A percentile compares a stretch with the other conserved stretches of the same genome.
phyloP scores from a whole-genome alignment of 2,113 vertebrate species.

The Rostratula benghalensis region DNA sequence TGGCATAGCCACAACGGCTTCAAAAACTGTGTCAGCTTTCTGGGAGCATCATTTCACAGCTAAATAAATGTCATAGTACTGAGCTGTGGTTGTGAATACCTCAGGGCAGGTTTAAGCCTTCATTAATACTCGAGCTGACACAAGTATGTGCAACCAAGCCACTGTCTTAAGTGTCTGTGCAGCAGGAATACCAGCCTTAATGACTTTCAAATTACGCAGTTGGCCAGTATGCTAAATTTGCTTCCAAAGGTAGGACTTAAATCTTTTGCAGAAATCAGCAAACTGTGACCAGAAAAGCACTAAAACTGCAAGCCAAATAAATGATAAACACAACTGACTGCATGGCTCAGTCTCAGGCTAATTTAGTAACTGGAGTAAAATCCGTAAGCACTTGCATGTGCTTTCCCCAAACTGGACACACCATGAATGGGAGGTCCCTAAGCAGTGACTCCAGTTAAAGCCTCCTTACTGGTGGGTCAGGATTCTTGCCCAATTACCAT shows the following conservation, averaged over 20 bases:
- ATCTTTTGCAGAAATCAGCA: neutral
- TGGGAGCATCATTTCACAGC: conserved; percentile 15
- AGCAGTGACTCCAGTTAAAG: neutral
- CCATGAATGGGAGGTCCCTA: neutral
- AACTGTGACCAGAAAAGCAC: neutral
- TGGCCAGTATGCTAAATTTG: neutral
- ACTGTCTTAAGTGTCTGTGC: neutral
- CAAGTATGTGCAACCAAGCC: neutral
- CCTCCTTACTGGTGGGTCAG: neutral
- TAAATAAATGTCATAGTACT: neutral
- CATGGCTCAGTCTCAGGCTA: neutral
- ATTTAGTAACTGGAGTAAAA: neutral
- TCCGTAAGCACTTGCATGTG: neutral
- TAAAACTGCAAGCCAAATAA: neutral
- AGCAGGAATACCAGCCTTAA: neutral
- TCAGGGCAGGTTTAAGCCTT: neutral
- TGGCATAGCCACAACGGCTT: neutral
- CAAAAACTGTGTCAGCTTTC: conserved; percentile 28
- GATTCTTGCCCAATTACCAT: neutral
- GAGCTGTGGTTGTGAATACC: neutral
- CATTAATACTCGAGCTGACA: neutral
- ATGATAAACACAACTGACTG: neutral
- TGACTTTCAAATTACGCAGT: neutral
- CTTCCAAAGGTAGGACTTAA: neutral
- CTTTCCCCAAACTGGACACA: neutral